Percentiles rank a stretch among this genome's conserved stretches.
Evolutionary conservation across 2,113 vertebrate genomes (phyloP).

Genomic region (Aegotheles bennettii): DNA sequence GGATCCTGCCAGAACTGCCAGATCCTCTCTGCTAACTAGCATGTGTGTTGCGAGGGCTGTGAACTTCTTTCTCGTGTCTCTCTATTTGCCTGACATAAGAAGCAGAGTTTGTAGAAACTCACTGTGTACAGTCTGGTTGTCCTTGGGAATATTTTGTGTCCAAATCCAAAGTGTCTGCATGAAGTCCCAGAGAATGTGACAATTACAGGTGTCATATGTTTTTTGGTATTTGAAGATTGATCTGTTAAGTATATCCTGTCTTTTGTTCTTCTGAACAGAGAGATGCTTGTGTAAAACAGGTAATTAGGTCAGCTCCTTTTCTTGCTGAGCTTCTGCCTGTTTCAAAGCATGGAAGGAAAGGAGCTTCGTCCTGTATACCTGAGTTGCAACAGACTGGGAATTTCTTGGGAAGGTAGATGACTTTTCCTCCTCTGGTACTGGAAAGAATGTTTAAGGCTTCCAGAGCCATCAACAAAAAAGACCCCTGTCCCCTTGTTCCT

Average conservation of each 20-base stretch:
- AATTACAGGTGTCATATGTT: not conserved
- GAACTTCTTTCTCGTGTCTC: not conserved
- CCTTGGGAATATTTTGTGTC: not conserved
- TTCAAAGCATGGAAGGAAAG: not conserved
- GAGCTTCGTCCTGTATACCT: not conserved
- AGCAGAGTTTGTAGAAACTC: rapidly evolving
- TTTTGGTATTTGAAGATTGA: not conserved
- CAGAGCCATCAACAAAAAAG: not conserved
- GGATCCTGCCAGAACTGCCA: not conserved
- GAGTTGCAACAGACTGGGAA: not conserved
- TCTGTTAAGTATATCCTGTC: not conserved
- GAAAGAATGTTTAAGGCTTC: not conserved
- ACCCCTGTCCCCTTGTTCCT: not conserved
- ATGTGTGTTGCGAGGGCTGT: not conserved
- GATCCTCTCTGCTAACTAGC: not conserved
- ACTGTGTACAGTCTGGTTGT: not conserved
- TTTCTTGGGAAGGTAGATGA: not conserved
- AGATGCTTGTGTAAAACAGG: not conserved
- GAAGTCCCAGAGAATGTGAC: not conserved
- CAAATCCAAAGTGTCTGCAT: not conserved
- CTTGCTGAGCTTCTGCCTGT: not conserved
- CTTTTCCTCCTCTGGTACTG: not conserved
- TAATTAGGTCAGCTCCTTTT: not conserved
- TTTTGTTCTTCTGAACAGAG: not conserved
- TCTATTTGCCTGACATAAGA: not conserved